phyloP scores from a whole-genome alignment of 2,888 invertebrate species.

The Agrotis clavis region DNA sequence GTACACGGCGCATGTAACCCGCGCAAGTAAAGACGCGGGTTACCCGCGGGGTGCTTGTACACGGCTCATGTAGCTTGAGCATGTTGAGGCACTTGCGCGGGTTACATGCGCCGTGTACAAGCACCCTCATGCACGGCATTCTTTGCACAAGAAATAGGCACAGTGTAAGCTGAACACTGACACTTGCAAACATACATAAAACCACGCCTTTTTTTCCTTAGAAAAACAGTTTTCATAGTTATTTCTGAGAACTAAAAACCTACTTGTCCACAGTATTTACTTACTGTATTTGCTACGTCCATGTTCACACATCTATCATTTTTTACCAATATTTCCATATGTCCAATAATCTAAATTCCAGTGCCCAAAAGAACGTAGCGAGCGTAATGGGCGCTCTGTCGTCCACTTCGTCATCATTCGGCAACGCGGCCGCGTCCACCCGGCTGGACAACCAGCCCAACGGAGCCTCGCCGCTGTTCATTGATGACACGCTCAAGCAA shows the following conservation, averaged over 20 bases:
- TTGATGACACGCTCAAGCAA: constrained; percentile 96
- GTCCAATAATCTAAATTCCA: constrained; percentile 77
- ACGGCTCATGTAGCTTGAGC: too few species aligned
- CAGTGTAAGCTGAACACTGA: not conserved
- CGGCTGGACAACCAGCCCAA: constrained; percentile 93
- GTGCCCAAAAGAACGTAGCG: constrained; percentile 97
- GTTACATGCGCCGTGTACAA: too few species aligned
- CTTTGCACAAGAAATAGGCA: not conserved
- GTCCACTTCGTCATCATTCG: constrained; percentile 97
- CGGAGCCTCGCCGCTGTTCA: constrained; percentile 89
- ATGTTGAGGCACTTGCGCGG: too few species aligned
- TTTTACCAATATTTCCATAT: not conserved
- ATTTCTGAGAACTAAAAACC: too few species aligned
- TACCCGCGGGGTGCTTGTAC: too few species aligned
- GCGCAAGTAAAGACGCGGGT: too few species aligned
- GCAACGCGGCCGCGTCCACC: constrained; percentile 94
- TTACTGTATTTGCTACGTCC: constrained; percentile 1
- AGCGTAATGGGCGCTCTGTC: constrained; percentile 97
- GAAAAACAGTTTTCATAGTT: too few species aligned
- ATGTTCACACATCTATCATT: not conserved
- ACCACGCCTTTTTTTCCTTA: too few species aligned
- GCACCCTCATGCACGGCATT: not conserved
- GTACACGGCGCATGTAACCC: too few species aligned
- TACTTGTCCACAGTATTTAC: not conserved
- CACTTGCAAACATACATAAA: constrained; percentile 1